These are phyloP conservation scores for Thysanoteuthis rhombus DNA, from an alignment of 2,888 invertebrate genomes.

Conservation along the genomic window DNA sequence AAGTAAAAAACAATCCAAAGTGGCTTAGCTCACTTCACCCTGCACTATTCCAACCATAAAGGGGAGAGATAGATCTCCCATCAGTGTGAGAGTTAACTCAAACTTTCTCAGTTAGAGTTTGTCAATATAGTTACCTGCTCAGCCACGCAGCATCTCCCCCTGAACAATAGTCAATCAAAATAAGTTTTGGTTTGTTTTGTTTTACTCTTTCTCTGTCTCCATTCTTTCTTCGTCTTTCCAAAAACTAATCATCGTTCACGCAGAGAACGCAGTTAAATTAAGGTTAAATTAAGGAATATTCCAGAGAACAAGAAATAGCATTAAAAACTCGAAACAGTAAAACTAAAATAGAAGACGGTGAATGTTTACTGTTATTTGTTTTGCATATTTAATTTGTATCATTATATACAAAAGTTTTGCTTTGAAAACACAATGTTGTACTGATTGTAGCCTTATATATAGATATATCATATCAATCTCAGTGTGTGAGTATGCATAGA, in stretches of 20 bases:
- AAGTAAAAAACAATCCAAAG: too few relatives aligned
- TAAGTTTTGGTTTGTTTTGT: neutral
- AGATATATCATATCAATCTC: too few relatives aligned
- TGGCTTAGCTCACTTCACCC: too few relatives aligned
- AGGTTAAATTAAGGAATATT: neutral
- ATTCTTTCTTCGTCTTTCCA: neutral
- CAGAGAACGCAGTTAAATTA: neutral
- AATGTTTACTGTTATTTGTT: neutral
- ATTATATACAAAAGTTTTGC: neutral
- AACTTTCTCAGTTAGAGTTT: too few relatives aligned
- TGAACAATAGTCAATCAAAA: constrained; percentile 12
- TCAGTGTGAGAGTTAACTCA: too few relatives aligned
- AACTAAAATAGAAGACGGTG: neutral
- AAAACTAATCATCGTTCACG: neutral
- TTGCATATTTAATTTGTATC: neutral
- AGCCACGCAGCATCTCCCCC: too few relatives aligned
- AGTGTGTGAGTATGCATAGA: too few relatives aligned
- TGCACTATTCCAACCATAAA: too few relatives aligned
- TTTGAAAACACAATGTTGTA: neutral
- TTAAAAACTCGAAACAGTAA: neutral
- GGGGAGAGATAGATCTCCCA: too few relatives aligned
- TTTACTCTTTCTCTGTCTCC: neutral
- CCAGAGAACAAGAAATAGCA: neutral
- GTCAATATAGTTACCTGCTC: too few relatives aligned
- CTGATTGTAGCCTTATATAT: neutral